Percentiles rank a stretch among this genome's conserved stretches.
Evolutionary conservation across 2,888 invertebrate genomes (phyloP).

Genomic region (Ferdinandea cuprea): DNA sequence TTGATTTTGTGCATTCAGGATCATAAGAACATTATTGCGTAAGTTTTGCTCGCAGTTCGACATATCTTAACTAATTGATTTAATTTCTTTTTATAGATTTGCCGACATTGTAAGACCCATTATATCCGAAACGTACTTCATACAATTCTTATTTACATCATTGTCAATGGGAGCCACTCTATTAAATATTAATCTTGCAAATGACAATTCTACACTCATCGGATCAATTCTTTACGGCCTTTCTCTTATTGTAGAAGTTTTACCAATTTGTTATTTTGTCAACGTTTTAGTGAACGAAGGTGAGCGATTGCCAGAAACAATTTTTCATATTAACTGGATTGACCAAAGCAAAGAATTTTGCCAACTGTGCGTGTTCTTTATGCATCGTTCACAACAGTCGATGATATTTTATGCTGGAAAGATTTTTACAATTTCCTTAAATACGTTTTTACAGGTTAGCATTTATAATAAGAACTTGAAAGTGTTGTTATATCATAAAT

Average conservation of each 20-base stretch:
- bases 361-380: conserved; percentile 75
- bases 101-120: conserved; percentile 76
- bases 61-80: neutral
- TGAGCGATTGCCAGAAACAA: conserved; percentile 75
- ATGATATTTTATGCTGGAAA: conserved; percentile 78
- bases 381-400: conserved; percentile 77
- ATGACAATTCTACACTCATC: conserved; percentile 75
- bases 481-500: neutral
- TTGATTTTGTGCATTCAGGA: conserved; percentile 77
- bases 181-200: conserved; percentile 77
- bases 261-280: conserved; percentile 78
- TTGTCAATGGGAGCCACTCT: conserved; percentile 76
- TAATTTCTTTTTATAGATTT: neutral
- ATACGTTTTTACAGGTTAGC: conserved; percentile 77
- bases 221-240: conserved; percentile 75
- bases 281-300: conserved; percentile 77
- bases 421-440: conserved; percentile 77
- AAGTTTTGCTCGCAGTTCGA: conserved; percentile 1
- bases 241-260: conserved; percentile 76
- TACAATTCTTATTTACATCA: conserved; percentile 77
- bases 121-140: conserved; percentile 78
- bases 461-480: neutral
- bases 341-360: conserved; percentile 75
- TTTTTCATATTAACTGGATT: conserved; percentile 78
- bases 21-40: conserved; percentile 77